Evolutionary conservation across 2,113 vertebrate genomes (phyloP).

Genomic region (Lophura nycthemera): DNA sequence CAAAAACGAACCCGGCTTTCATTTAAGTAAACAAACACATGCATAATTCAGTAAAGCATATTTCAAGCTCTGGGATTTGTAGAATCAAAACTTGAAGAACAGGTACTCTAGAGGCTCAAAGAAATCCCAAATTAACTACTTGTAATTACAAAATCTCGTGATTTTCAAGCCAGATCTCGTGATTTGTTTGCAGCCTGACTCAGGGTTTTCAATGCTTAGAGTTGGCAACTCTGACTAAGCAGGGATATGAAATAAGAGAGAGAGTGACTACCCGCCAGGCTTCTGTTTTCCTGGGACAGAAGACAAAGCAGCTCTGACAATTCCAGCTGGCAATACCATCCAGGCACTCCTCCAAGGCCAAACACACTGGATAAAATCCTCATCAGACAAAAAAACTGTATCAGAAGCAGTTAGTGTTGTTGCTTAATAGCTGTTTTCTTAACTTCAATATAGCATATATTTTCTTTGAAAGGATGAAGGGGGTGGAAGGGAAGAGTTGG

Average conservation of each 20-base stretch:
- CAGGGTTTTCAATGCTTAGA: constrained; percentile 55
- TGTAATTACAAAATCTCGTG: constrained; percentile 49
- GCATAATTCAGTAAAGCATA: background rate
- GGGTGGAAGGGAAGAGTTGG: background rate
- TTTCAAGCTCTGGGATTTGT: background rate
- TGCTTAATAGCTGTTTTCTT: constrained; percentile 36
- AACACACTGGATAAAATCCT: constrained; percentile 64
- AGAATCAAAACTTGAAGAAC: background rate
- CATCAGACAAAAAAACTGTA: background rate
- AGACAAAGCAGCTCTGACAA: constrained; percentile 71
- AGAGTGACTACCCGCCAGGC: constrained; percentile 58
- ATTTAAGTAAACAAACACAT: background rate
- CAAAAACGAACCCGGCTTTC: background rate
- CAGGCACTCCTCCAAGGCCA: constrained; percentile 61
- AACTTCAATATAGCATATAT: constrained; percentile 20
- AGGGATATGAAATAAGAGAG: constrained; percentile 60
- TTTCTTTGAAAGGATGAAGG: background rate
- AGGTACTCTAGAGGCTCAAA: background rate
- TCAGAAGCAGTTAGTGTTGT: constrained; percentile 34
- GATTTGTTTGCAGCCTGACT: constrained; percentile 67
- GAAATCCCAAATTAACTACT: constrained; percentile 41
- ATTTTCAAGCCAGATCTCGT: constrained; percentile 61
- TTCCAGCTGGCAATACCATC: constrained; percentile 70
- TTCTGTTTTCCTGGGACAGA: constrained; percentile 71
- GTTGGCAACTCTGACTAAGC: constrained; percentile 67